phyloP scores from a whole-genome alignment of 2,113 vertebrate genomes.

The Varanus komodoensis region DNA sequence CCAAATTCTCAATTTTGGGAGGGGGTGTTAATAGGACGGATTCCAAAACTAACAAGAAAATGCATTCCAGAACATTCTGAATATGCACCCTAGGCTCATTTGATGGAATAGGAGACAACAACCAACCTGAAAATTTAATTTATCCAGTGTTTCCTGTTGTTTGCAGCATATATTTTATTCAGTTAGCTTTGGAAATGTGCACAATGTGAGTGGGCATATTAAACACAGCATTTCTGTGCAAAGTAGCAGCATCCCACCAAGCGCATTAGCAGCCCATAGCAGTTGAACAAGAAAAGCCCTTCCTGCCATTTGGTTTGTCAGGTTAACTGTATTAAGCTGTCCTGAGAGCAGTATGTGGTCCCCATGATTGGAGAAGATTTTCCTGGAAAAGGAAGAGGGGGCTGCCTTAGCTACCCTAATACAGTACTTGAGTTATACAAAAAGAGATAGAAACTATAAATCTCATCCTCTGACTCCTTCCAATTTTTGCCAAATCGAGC shows the following conservation, averaged over 20 bases:
- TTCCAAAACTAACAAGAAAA: conserved; percentile 49
- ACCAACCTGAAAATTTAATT: conserved; percentile 56
- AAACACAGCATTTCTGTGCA: conserved; percentile 27
- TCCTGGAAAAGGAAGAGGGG: neutral
- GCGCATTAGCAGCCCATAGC: conserved; percentile 41
- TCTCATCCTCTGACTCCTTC: neutral
- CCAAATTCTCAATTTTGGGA: conserved; percentile 19
- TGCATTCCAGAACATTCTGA: conserved; percentile 42
- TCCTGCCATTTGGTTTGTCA: neutral
- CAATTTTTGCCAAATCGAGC: neutral
- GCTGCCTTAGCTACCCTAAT: neutral
- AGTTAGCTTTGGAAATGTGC: conserved; percentile 46
- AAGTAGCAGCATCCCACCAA: conserved; percentile 44
- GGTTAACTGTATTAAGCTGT: neutral
- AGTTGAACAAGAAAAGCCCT: neutral
- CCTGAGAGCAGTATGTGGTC: neutral
- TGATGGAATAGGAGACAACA: conserved; percentile 51
- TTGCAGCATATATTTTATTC: conserved; percentile 37
- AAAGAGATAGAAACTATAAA: neutral
- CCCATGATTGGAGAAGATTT: neutral
- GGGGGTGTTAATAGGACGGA: conserved; percentile 36
- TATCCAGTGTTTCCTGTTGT: conserved; percentile 41
- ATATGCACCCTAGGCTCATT: conserved; percentile 50
- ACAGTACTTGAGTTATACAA: neutral
- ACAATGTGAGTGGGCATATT: conserved; percentile 39